These are phyloP conservation scores for Lycia hirtaria DNA, from an alignment of 2,888 invertebrate genomes.

Conservation along the genomic window DNA sequence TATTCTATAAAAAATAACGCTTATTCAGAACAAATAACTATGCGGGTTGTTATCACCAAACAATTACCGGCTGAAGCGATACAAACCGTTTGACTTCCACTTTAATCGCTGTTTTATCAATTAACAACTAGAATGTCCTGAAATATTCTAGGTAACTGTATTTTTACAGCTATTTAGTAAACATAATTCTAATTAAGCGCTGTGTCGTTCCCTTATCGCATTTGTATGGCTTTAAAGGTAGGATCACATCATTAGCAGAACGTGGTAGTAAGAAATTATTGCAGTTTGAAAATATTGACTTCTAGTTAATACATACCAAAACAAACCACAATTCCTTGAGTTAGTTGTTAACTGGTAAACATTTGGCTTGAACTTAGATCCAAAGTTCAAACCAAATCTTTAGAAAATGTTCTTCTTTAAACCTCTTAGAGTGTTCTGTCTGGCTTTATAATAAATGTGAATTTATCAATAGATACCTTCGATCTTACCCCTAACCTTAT, in stretches of 20 bases:
- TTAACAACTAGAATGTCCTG: constrained; percentile 3
- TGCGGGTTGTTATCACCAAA: not conserved
- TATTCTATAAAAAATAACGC: not conserved
- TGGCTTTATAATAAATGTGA: no score
- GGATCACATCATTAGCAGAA: not conserved
- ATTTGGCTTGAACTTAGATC: no score
- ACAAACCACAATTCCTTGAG: no score
- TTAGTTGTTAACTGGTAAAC: no score
- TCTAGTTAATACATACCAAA: no score
- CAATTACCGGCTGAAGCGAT: constrained; percentile 4
- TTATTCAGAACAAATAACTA: not conserved
- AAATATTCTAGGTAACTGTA: constrained; percentile 6
- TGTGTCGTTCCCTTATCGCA: constrained; percentile 3
- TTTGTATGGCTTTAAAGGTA: not conserved
- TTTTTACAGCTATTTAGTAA: constrained; percentile 10
- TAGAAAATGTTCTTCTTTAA: no score
- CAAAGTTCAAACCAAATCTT: no score
- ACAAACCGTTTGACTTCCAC: constrained; percentile 1
- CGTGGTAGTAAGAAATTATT: not conserved
- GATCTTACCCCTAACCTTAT: not conserved
- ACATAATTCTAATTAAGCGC: not conserved
- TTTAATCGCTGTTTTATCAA: constrained; percentile 4
- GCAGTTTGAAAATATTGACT: no score
- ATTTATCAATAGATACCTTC: no score
- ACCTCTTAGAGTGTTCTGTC: no score